These are phyloP conservation scores for Microcebus ravelobensis DNA, from an alignment of 2,113 vertebrate species.

Conservation along the genomic window DNA sequence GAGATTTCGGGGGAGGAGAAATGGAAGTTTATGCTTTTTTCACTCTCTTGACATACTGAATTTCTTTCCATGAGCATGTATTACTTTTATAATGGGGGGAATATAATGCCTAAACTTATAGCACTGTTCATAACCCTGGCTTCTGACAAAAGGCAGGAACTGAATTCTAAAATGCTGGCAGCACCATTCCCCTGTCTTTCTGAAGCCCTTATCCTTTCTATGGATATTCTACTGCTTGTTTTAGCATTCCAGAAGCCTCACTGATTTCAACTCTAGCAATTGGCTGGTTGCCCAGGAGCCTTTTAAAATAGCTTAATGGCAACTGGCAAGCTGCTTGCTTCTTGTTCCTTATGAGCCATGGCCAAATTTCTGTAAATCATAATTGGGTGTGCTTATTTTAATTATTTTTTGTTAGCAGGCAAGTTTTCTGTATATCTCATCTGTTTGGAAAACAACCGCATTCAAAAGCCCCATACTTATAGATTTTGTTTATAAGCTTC, in stretches of 20 bases:
- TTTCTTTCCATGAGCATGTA: conserved; percentile 28
- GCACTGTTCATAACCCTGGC: not conserved
- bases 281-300: conserved; percentile 4
- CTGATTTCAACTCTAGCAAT: conserved; percentile 6
- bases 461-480: not conserved
- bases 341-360: not conserved
- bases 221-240: not conserved
- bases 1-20: not conserved
- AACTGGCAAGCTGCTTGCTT: not conserved
- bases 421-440: not conserved
- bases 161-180: conserved; percentile 25
- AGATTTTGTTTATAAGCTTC: not conserved
- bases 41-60: not conserved
- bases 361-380: conserved; percentile 16
- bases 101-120: not conserved
- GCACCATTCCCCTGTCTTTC: not conserved
- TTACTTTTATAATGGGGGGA: not conserved
- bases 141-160: not conserved
- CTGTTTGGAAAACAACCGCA: not conserved
- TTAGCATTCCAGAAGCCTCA: conserved; percentile 9
- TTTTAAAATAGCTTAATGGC: conserved; percentile 40
- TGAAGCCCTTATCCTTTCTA: not conserved
- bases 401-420: conserved; percentile 1
- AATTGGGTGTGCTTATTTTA: not conserved
- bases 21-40: not conserved